Evolutionary conservation across 2,888 invertebrate species (phyloP), one percentile per base, ranked within the genome.

Genomic region (Apocheima hispidaria): DNA sequence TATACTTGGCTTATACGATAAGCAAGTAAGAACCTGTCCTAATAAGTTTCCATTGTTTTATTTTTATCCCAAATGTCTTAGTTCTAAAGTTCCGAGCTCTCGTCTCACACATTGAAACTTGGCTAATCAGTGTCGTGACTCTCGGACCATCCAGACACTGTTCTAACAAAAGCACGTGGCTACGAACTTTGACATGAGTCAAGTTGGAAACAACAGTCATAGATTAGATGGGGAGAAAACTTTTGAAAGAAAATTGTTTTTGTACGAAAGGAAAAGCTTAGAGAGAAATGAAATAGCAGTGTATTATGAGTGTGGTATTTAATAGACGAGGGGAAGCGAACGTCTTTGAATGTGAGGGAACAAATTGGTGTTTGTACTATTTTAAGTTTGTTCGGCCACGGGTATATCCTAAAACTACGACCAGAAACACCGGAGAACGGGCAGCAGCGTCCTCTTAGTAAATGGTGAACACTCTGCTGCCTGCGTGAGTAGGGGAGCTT

Each of bases 61-160:
- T 16, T 16, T 36, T 36, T 7, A 1, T 16, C 0, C 5, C 2
- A 0, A 12, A 12, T 9, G 9, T 52, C 18, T 20, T 20, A 12
- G 12, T 28, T 4, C 10, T 4, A 5, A 41, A 21, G 44, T 35
- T 2, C 9, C 21, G 12, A 35, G 53, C 26, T 38, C 36, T 54
- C 51, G 28, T 35, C 50, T 48, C 46, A 43, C 21, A 50, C 20
- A 28, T 23, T 30, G 51, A 46, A 67, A 67, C 65, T 65, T 61
- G 61, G 59, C 61, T 70, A 68, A 68, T 68, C 61, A 63, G 66
- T 66, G 65, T 48, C 60, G 44, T n/a, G 59, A 61, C 52, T 60
- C 58, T 38, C 33, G 33, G 16, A 53, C 40, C 4, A 21, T 43
- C 35, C 28, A 43, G 30, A 40, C 26, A 36, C 33, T 46, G 26